phyloP scores from a whole-genome alignment of 2,113 vertebrate species.

The Coptodon rendalli region DNA sequence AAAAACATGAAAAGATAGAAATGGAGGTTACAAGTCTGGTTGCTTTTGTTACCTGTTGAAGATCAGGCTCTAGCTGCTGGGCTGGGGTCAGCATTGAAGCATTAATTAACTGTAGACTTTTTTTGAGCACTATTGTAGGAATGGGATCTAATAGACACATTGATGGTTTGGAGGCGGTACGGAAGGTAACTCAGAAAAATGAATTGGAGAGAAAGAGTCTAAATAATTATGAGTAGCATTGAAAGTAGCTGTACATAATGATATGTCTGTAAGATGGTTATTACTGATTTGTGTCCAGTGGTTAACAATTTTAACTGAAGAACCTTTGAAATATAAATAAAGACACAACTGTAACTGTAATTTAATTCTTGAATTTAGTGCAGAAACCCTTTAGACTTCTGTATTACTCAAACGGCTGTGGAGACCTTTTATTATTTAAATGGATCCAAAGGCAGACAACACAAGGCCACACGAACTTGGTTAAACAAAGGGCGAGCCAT shows the following conservation, averaged over 20 bases:
- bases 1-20: not conserved
- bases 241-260: not conserved
- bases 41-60: not conserved
- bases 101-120: rapidly evolving
- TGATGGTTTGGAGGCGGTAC: not conserved
- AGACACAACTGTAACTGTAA: not conserved
- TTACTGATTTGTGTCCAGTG: not conserved
- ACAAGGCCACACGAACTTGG: not conserved
- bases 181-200: not conserved
- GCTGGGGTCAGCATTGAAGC: not conserved
- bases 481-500: rapidly evolving
- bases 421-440: not conserved
- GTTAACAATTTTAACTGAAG: not conserved
- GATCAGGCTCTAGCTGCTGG: not conserved
- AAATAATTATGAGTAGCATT: not conserved
- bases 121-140: not conserved
- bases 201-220: not conserved
- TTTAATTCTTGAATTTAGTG: not conserved
- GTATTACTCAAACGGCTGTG: too few species aligned
- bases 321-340: not conserved
- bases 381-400: not conserved
- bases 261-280: not conserved
- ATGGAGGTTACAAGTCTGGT: not conserved
- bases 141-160: not conserved
- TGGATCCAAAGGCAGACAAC: not conserved